Conservation (phyloP, 1,140 invertebrate species). For the Mizuhopecten yessoensis region DNA sequence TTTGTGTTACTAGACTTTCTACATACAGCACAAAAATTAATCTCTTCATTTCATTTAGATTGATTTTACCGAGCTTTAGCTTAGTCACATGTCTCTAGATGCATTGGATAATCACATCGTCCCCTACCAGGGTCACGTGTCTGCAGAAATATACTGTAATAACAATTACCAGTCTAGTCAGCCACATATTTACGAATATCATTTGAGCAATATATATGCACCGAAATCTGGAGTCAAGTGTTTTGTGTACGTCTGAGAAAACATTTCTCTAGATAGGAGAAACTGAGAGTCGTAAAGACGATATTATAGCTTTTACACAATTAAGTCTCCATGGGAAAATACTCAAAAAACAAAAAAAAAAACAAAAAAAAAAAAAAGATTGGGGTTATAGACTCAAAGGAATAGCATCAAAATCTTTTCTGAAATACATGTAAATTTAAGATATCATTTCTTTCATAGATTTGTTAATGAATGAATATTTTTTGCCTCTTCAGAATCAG, state of each 20-base stretch:
- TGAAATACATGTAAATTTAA: too few relatives aligned
- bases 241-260: neutral
- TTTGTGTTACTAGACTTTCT: slow-evolving; percentile 1
- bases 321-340: too few relatives aligned
- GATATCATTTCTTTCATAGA: too few relatives aligned
- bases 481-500: too few relatives aligned
- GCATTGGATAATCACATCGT: neutral
- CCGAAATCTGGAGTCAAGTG: neutral
- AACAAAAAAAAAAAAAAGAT: too few relatives aligned
- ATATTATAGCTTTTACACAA: neutral
- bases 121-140: neutral
- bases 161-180: too few relatives aligned
- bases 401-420: neutral
- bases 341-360: too few relatives aligned
- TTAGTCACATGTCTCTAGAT: neutral
- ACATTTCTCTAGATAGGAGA: neutral
- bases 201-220: neutral
- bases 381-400: neutral
- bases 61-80: neutral
- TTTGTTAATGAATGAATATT: too few relatives aligned
- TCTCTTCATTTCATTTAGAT: slow-evolving; percentile 2
- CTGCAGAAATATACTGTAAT: too few relatives aligned
- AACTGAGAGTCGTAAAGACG: neutral
- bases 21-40: neutral
- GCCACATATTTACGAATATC: neutral